phyloP scores from a whole-genome alignment of 1,140 invertebrate species.

The Pemphigus obesinymphae region DNA sequence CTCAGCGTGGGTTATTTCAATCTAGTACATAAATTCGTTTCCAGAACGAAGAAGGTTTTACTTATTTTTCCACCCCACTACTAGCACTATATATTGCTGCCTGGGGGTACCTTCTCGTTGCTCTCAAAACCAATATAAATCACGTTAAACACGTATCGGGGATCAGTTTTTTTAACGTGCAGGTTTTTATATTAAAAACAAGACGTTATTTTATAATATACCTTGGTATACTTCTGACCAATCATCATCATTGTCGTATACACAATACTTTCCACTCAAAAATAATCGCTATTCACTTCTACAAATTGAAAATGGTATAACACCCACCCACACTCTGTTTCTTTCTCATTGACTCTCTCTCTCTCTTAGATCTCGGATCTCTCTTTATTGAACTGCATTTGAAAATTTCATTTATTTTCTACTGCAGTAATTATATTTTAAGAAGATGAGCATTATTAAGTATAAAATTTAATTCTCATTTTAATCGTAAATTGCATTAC shows the following conservation, averaged over 20 bases:
- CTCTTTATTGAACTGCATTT: neutral
- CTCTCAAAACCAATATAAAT: slow-evolving; percentile 17
- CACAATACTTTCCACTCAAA: neutral
- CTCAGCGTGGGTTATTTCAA: neutral
- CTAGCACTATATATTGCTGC: neutral
- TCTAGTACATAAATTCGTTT: slow-evolving; percentile 10
- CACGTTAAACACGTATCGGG: slow-evolving; percentile 2
- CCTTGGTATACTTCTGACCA: neutral
- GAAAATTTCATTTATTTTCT: neutral
- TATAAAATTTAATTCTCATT: too few species aligned
- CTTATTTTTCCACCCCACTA: neutral
- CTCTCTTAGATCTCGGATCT: neutral
- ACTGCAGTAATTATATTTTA: too few species aligned
- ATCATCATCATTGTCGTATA: neutral
- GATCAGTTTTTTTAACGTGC: neutral
- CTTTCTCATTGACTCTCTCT: neutral
- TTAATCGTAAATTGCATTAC: too few species aligned
- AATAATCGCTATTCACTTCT: neutral
- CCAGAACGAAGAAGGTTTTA: neutral
- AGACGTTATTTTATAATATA: neutral
- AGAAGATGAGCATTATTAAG: too few species aligned
- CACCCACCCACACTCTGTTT: too few species aligned
- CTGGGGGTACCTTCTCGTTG: too few species aligned
- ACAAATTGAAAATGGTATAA: neutral
- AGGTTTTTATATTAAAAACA: neutral